Evolutionary conservation across 2,888 invertebrate genomes (phyloP).

Genomic region (Corythucha ciliata): DNA sequence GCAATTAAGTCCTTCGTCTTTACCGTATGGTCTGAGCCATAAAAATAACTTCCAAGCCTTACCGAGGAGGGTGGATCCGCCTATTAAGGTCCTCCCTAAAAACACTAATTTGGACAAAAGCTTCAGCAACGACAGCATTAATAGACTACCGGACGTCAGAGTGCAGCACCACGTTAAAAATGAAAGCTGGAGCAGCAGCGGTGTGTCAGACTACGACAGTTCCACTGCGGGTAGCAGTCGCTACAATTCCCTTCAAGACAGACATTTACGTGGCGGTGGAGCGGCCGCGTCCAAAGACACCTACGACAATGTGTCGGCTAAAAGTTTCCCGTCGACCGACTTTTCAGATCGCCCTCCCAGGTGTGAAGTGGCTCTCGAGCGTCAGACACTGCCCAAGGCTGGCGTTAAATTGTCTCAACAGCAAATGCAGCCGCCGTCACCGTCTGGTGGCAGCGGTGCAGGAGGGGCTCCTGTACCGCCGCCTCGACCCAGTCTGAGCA

Average conservation of each 20-base stretch:
- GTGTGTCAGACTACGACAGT: slow-evolving; percentile 6
- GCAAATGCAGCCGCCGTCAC: too few species aligned
- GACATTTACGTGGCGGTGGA: slow-evolving; percentile 19
- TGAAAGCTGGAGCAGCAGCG: background rate
- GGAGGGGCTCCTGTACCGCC: slow-evolving; percentile 41
- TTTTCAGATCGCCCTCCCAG: slow-evolving; percentile 7
- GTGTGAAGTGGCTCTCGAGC: slow-evolving; percentile 9
- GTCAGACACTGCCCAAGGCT: slow-evolving; percentile 23
- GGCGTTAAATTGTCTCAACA: slow-evolving; percentile 9
- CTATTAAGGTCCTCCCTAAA: slow-evolving; percentile 14
- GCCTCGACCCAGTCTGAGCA: slow-evolving; percentile 38
- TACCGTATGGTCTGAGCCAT: slow-evolving; percentile 14
- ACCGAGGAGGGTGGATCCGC: slow-evolving; percentile 13
- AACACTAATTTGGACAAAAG: slow-evolving; percentile 23
- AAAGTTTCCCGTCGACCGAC: slow-evolving; percentile 22
- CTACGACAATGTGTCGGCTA: slow-evolving; percentile 19
- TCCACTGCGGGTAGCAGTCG: too few species aligned
- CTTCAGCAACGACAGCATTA: slow-evolving; percentile 26
- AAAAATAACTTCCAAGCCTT: slow-evolving; percentile 17
- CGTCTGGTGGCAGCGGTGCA: too few species aligned
- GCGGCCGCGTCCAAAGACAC: slow-evolving; percentile 18
- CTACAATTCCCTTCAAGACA: slow-evolving; percentile 25
- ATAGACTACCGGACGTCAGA: slow-evolving; percentile 2
- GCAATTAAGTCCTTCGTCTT: slow-evolving; percentile 16
- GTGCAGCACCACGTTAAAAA: background rate